These are phyloP conservation scores for Daphoenositta chrysoptera DNA, from an alignment of 2,113 vertebrate species.

Conservation along the genomic window DNA sequence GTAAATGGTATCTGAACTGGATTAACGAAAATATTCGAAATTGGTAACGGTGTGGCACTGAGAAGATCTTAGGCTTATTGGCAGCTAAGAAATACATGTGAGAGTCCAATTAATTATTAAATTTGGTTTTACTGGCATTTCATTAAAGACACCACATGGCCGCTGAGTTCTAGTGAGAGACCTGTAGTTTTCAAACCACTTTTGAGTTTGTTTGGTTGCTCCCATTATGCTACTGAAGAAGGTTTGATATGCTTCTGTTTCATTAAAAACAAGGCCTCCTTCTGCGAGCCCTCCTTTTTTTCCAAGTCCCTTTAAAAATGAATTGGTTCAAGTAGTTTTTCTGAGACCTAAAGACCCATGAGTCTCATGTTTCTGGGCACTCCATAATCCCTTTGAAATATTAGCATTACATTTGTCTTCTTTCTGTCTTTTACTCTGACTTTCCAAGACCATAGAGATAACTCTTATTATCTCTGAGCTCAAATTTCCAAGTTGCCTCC, in stretches of 20 bases:
- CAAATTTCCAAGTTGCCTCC: neutral
- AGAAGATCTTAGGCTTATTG: neutral
- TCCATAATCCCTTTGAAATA: neutral
- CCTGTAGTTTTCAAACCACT: conserved; percentile 4
- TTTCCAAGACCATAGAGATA: neutral
- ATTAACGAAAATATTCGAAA: neutral
- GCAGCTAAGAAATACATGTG: neutral
- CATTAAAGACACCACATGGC: conserved; percentile 1
- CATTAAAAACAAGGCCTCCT: neutral
- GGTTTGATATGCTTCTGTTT: neutral
- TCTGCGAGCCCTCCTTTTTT: neutral
- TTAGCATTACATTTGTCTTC: neutral
- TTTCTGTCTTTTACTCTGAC: neutral
- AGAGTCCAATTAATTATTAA: conserved; percentile 23
- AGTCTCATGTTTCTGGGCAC: neutral
- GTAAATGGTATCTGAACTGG: neutral
- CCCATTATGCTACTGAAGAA: neutral
- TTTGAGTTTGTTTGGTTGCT: neutral
- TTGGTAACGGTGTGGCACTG: neutral
- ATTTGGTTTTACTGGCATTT: conserved; percentile 1
- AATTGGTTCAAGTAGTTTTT: neutral
- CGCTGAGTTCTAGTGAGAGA: neutral
- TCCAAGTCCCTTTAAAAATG: neutral
- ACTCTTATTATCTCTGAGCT: neutral
- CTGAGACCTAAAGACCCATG: neutral